Evolutionary conservation across 2,113 vertebrate genomes (phyloP), one percentile per base, ranked within the genome.

Genomic region (Prinia subflava): DNA sequence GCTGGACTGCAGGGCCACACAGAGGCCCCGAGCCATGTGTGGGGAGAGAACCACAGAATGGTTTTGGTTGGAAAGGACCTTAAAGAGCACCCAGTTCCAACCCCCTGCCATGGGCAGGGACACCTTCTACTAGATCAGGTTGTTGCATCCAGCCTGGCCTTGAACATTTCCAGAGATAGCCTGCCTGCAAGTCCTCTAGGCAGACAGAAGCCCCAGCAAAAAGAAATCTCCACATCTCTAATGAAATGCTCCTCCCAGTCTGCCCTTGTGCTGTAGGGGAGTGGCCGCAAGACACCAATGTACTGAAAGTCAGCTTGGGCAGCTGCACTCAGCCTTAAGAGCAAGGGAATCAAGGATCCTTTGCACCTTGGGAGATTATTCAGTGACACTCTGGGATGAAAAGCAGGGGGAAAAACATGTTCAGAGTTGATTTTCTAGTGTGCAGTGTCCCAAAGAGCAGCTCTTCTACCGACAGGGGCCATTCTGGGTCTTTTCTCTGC

Each of bases 201-300:
- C 31, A 37, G 27, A 35, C 35, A 77, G 49, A 49, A 44, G 31
- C 20, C 55, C 31, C 41, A 11, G 18, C 33, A 33, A 39, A 90
- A 90, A n/a, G n/a, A 77, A 71, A 22, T 5, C 42, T 13, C 20
- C 0, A 1, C 7, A 0, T 19, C 31, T 81, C 56, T 50, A 23
- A 21, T 27, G 44, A 75, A 88, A 19, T 25, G 23, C 30, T 65
- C 1, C 65, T 89, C 89, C 74, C 49, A 22, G 6, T 22, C 20
- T 46, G 41, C 37, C 13, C 42, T 63, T 3, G 4, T 91, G 63
- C 39, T 53, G 22, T 44, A 46, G 62, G 52, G 80, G 17, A 37
- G 65, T 46, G 57, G 77, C 83, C 33, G 3, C 27, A 37, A 55
- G 82, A 37, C 19, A 47, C 0, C 0, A 20, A 11, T 0, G 0